These are phyloP conservation scores for Schizopygopsis pylzovi DNA, from an alignment of 2,797 vertebrate species.

Conservation along the genomic window DNA sequence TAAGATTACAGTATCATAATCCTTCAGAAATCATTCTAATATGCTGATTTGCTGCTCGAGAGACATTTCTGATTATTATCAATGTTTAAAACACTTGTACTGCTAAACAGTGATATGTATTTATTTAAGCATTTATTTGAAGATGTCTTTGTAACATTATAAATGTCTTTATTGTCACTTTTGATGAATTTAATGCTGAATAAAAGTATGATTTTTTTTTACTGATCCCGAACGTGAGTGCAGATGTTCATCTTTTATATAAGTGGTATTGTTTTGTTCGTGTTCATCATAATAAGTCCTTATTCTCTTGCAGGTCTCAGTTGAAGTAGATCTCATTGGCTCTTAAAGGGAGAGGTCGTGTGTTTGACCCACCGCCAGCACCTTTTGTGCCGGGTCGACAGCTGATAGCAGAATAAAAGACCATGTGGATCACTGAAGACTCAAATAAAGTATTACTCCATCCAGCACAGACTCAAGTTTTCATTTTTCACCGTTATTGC, in stretches of 20 bases:
- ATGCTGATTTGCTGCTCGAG: not conserved
- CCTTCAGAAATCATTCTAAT: not conserved
- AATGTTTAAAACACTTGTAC: not conserved
- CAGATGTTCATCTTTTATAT: not conserved
- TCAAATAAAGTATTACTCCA: slow-evolving; percentile 29
- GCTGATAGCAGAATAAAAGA: slow-evolving; percentile 9
- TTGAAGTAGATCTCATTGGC: not conserved
- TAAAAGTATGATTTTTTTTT: not conserved
- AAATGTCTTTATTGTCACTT: not conserved
- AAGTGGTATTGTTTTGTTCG: slow-evolving; percentile 13
- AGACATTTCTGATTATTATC: not conserved
- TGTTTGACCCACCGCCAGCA: not conserved
- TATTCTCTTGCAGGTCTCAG: slow-evolving; percentile 17
- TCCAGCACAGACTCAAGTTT: slow-evolving; percentile 1
- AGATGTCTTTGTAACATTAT: not conserved
- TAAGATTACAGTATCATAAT: not conserved
- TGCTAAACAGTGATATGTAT: not conserved
- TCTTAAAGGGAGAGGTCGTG: not conserved
- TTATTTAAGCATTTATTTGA: not conserved
- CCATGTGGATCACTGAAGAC: not conserved
- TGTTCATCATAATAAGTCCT: slow-evolving; percentile 25
- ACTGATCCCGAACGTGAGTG: too few relatives aligned
- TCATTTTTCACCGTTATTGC: slow-evolving; percentile 9
- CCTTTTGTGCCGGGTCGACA: not conserved
- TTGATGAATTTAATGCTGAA: not conserved